These are phyloP conservation scores for Epicauta chinensis DNA, from an alignment of 1,140 invertebrate species.

Conservation along the genomic window DNA sequence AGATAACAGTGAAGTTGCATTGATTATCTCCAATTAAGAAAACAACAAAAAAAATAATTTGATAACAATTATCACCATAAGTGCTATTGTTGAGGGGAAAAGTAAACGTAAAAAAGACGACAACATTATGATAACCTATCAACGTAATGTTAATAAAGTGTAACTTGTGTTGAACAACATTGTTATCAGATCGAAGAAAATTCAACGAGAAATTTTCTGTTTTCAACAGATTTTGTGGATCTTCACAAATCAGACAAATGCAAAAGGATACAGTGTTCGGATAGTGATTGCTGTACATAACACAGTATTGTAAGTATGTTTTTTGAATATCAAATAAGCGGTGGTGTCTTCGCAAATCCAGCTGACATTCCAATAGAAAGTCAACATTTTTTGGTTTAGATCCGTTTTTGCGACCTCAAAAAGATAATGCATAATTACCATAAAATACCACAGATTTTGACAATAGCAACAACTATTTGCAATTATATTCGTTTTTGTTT, in stretches of 20 bases:
- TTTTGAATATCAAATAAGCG: conserved; percentile 7
- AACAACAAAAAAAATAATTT: neutral
- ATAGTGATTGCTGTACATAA: conserved; percentile 28
- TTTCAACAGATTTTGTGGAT: too few species aligned
- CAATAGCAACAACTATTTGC: too few species aligned
- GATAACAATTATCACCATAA: conserved; percentile 14
- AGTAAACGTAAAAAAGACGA: conserved; percentile 1
- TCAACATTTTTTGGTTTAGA: conserved; percentile 23
- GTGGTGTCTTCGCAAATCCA: conserved; percentile 13
- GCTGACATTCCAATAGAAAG: conserved; percentile 34
- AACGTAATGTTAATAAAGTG: too few species aligned
- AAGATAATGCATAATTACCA: conserved; percentile 22
- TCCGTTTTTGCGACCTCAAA: conserved; percentile 33
- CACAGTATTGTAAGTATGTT: conserved; percentile 32
- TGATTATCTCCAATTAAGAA: too few species aligned
- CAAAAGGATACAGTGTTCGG: conserved; percentile 19
- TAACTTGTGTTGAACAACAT: too few species aligned
- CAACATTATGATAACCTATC: conserved; percentile 17
- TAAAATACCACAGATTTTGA: neutral
- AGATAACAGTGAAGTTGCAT: conserved; percentile 10
- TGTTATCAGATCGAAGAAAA: too few species aligned
- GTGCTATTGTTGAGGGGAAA: too few species aligned
- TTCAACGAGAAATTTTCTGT: too few species aligned
- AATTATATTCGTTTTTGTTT: too few species aligned
- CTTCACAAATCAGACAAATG: too few species aligned